Percentiles rank a stretch among this genome's conserved stretches.
phyloP scores from a whole-genome alignment of 2,888 invertebrate species.

The Tryphoninae sp. region DNA sequence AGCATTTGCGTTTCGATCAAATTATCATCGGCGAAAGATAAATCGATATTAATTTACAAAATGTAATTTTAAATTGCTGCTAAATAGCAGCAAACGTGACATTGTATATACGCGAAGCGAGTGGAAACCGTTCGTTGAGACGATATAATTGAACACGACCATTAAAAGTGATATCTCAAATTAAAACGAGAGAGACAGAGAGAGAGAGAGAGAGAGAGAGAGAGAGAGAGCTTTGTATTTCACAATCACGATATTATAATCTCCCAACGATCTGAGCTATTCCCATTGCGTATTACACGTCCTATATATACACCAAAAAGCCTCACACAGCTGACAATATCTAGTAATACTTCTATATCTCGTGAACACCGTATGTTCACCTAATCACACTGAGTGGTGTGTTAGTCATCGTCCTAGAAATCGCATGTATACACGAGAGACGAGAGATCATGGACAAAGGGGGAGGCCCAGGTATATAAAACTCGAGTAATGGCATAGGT shows the following conservation, averaged over 20 bases:
- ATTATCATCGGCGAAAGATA: too few species aligned
- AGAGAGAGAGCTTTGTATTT: conserved; percentile 51
- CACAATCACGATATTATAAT: conserved; percentile 60
- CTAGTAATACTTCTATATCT: conserved; percentile 59
- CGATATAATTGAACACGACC: conserved; percentile 42
- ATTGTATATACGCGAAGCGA: conserved; percentile 6
- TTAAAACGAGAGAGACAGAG: conserved; percentile 41
- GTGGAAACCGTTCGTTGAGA: conserved; percentile 13
- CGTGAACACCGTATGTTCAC: conserved; percentile 61
- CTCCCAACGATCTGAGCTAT: conserved; percentile 62
- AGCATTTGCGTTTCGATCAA: too few species aligned
- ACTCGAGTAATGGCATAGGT: background rate
- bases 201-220: conserved; percentile 22
- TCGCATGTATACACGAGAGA: background rate
- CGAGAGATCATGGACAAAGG: conserved; percentile 16
- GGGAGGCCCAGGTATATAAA: background rate
- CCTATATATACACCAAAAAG: conserved; percentile 12
- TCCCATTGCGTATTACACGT: conserved; percentile 46
- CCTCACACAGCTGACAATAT: conserved; percentile 56
- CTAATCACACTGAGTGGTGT: conserved; percentile 66
- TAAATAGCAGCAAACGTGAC: background rate
- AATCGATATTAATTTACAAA: too few species aligned
- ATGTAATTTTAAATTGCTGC: too few species aligned
- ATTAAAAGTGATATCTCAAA: conserved; percentile 54
- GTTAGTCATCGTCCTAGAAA: conserved; percentile 61